phyloP scores from a whole-genome alignment of 30 jellyfish, hydroid and myxozoan species.

The Hydractinia symbiolongicarpus region DNA sequence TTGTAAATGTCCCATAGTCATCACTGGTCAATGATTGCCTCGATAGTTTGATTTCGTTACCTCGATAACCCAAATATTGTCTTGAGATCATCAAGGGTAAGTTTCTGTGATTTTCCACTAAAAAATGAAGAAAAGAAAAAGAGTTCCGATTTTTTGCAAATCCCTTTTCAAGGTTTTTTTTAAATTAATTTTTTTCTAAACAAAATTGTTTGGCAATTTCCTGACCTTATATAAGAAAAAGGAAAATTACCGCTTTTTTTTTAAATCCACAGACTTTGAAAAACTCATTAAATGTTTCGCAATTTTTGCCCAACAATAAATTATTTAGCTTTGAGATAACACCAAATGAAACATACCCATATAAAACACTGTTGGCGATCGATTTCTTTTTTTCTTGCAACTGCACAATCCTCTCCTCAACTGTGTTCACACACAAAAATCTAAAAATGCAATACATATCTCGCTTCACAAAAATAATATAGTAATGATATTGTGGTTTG shows the following conservation, averaged over 20 bases:
- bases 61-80: slow-evolving; percentile 52
- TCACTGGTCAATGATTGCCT: no score
- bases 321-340: not conserved
- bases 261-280: not conserved
- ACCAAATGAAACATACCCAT: slow-evolving; percentile 42
- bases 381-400: slow-evolving; percentile 72
- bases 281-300: no score
- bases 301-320: no score
- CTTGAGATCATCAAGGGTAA: slow-evolving; percentile 57
- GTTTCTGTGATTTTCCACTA: slow-evolving; percentile 42
- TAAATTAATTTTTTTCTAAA: no score
- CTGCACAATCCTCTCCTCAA: slow-evolving; percentile 75
- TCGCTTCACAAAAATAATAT: not conserved
- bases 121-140: not conserved
- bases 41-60: not conserved
- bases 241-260: not conserved
- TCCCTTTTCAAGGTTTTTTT: no score
- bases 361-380: slow-evolving; percentile 68
- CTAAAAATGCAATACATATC: slow-evolving; percentile 23
- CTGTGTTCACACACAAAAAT: slow-evolving; percentile 76
- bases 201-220: no score
- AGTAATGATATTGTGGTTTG: not conserved
- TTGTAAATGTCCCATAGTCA: no score
- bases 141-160: not conserved
- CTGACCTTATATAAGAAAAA: no score